Conservation (phyloP, 2,888 invertebrate species). For the Autographa pulchrina region DNA sequence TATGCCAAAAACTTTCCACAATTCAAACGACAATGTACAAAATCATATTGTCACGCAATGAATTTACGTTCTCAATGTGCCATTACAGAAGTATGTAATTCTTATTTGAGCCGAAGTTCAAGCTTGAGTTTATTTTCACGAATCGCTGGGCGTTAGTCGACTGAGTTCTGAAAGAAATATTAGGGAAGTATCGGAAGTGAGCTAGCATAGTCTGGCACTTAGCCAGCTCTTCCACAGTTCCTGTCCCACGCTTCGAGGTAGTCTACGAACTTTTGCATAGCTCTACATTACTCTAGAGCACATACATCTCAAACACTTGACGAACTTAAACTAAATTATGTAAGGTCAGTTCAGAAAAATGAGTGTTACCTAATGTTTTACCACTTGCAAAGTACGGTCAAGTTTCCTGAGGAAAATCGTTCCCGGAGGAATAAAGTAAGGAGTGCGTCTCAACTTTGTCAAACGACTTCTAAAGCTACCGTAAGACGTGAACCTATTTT, state of each 20-base stretch:
- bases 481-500: conserved; percentile 36
- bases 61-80: conserved; percentile 1
- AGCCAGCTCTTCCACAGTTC: conserved; percentile 62
- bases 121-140: conserved; percentile 61
- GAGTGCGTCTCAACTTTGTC: conserved; percentile 20
- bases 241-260: conserved; percentile 58
- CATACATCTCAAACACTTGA: conserved; percentile 27
- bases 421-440: conserved; percentile 25
- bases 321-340: conserved; percentile 37
- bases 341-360: conserved; percentile 14
- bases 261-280: conserved; percentile 38
- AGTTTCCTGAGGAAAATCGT: conserved; percentile 34
- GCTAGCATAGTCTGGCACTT: conserved; percentile 62
- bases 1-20: conserved; percentile 4
- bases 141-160: conserved; percentile 49
- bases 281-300: conserved; percentile 32
- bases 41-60: neutral
- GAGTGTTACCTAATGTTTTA: conserved; percentile 22
- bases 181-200: conserved; percentile 67
- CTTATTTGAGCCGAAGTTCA: conserved; percentile 45
- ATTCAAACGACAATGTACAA: neutral
- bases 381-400: conserved; percentile 25
- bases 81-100: conserved; percentile 10
- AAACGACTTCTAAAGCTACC: conserved; percentile 17
- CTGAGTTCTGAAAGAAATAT: conserved; percentile 67